Base-by-base conservation (phyloP, 2,113 vertebrate genomes). In the Bucco capensis region DNA sequence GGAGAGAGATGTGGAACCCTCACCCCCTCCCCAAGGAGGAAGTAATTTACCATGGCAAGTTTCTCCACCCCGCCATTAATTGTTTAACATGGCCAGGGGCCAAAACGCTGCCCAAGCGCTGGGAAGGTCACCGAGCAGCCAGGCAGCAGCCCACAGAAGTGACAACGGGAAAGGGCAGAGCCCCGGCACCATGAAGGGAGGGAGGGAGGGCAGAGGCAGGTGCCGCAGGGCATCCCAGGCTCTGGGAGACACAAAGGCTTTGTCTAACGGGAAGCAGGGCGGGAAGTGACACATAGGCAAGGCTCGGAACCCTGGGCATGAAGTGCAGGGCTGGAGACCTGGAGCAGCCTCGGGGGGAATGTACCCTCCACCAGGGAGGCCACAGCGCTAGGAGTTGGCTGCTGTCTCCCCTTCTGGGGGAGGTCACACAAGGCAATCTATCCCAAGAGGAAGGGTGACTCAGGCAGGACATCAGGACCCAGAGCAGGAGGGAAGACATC, bases 11-110 rank as follows among this genome's bases (percentile, higher is more conserved):
- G 79, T 37, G 31, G 47, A 94, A 86, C 86, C 92, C 84, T 96
- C 84, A 51, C 89, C 81, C 88, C 90, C 86, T 92, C 96, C 89
- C 92, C 46, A 47, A 92, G 74, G 95, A 92, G 92, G 91, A 93
- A 96, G 96, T 90, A 92, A 96, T 96, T 96, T 96, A 94, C 86
- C 93, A 89, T 91, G 90, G 92, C 95, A 40, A 92, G 78, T 93
- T 93, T 94, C 96, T 96, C 96, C 93, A 84, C 96, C 94, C 96
- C 93, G 70, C 90, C 74, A 93, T 94, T 96, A 95, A 95, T 96
- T 96, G 96, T 96, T 96, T 95, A 76, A 93, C 23, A 82, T 96
- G 95, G 96, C 96, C 92, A 37, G 84, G 31, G 90, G 96, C 95
- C 96, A 96, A 76, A 89, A 86, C 40, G 40, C 71, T 92, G 90